These are phyloP conservation scores for Esox masquinongy DNA, from an alignment of 2,797 vertebrate species.

Conservation along the genomic window DNA sequence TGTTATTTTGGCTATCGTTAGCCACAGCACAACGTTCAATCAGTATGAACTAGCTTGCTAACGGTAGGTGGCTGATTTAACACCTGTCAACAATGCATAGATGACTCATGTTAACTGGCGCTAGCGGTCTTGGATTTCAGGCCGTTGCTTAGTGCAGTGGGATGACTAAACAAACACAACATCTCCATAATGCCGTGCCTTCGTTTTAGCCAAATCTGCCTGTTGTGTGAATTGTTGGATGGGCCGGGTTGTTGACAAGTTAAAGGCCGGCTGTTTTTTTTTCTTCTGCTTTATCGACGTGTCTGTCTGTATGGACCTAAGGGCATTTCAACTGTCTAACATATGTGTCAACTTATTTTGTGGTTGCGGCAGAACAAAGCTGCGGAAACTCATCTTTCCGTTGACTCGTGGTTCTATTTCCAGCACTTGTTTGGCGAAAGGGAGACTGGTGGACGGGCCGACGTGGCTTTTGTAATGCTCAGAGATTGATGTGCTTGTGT, in stretches of 20 bases:
- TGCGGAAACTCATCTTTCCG: background rate
- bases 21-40: too few relatives aligned
- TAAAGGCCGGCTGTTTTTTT: background rate
- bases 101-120: constrained; percentile 45
- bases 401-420: background rate
- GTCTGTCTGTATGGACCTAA: background rate
- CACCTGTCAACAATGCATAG: constrained; percentile 19
- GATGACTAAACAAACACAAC: constrained; percentile 65
- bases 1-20: background rate
- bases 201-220: background rate
- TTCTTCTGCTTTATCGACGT: background rate
- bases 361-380: background rate
- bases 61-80: constrained; percentile 23
- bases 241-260: background rate
- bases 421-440: background rate
- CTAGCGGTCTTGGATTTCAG: constrained; percentile 33
- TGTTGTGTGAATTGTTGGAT: background rate
- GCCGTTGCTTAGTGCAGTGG: constrained; percentile 65
- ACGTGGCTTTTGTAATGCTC: background rate
- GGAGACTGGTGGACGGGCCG: background rate
- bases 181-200: constrained; percentile 3
- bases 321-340: background rate
- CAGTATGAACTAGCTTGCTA: background rate
- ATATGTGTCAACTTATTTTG: background rate
- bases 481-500: constrained; percentile 23